Evolutionary conservation across 2,888 invertebrate species (phyloP).

Genomic region (Orthosia gracilis): DNA sequence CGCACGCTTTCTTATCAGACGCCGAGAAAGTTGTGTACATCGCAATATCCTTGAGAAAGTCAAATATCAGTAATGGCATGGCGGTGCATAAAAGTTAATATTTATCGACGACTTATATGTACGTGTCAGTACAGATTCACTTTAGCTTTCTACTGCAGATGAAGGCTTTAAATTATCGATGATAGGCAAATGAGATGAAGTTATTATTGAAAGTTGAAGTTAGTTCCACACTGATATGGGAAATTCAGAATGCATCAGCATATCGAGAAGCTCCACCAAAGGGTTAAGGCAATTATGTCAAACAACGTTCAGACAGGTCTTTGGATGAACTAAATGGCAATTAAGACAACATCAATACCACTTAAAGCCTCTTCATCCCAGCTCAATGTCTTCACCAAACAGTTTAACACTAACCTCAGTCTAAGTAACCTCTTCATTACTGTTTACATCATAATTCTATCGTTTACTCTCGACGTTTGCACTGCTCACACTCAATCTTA

Average conservation of each 20-base stretch:
- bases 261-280: neutral
- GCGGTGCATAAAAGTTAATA: constrained; percentile 81
- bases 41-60: constrained; percentile 77
- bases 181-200: constrained; percentile 11
- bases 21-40: constrained; percentile 57
- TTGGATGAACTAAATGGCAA: constrained; percentile 6
- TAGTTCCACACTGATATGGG: neutral
- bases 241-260: neutral
- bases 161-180: constrained; percentile 39
- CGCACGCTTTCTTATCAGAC: constrained; percentile 48
- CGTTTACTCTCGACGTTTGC: constrained; percentile 44
- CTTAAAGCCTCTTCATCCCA: constrained; percentile 1
- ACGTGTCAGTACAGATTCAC: constrained; percentile 69
- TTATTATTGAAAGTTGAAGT: neutral
- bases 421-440: constrained; percentile 30
- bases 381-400: constrained; percentile 43
- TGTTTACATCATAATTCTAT: constrained; percentile 45
- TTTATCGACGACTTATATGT: constrained; percentile 71
- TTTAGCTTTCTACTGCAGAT: constrained; percentile 77
- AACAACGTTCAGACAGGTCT: neutral
- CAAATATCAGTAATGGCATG: constrained; percentile 78
- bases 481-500: constrained; percentile 44
- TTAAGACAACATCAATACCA: neutral
- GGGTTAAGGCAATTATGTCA: neutral
- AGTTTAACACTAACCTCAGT: constrained; percentile 23